Evolutionary conservation across 2,888 invertebrate genomes (phyloP).

Genomic region (Polydrusus pterygomalis): DNA sequence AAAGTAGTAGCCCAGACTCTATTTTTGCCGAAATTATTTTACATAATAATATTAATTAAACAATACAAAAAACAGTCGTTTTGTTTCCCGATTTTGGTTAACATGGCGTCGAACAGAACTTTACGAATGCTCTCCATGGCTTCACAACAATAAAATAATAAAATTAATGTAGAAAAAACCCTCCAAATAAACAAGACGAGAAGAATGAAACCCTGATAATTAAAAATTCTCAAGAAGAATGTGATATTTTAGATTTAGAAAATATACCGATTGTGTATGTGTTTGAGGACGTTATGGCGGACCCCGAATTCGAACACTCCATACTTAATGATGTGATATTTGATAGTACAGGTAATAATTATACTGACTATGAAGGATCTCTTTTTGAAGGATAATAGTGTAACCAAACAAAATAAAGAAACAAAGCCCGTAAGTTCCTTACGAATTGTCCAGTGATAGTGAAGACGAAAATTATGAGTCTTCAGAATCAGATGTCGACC

Average conservation of each 20-base stretch:
- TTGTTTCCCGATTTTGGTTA: background rate
- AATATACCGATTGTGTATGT: background rate
- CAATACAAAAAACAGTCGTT: background rate
- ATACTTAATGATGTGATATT: background rate
- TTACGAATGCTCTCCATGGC: background rate
- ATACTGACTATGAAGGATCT: background rate
- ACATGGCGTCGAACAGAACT: background rate
- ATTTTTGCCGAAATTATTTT: too few species aligned
- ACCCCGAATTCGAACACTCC: background rate
- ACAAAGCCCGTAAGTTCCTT: background rate
- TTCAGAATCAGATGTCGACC: background rate
- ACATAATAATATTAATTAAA: background rate
- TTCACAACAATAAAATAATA: background rate
- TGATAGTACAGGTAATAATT: background rate
- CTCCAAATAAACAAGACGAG: background rate
- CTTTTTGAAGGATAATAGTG: background rate
- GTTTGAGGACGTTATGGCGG: background rate
- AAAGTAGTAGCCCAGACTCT: too few species aligned
- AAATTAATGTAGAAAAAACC: background rate
- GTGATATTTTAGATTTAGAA: background rate
- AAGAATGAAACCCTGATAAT: background rate
- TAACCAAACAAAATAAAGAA: background rate
- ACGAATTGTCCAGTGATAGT: background rate
- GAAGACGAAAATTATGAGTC: background rate
- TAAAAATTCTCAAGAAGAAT: background rate